phyloP scores from a whole-genome alignment of 2,797 vertebrate genomes.

The Heliangelus exortis region DNA sequence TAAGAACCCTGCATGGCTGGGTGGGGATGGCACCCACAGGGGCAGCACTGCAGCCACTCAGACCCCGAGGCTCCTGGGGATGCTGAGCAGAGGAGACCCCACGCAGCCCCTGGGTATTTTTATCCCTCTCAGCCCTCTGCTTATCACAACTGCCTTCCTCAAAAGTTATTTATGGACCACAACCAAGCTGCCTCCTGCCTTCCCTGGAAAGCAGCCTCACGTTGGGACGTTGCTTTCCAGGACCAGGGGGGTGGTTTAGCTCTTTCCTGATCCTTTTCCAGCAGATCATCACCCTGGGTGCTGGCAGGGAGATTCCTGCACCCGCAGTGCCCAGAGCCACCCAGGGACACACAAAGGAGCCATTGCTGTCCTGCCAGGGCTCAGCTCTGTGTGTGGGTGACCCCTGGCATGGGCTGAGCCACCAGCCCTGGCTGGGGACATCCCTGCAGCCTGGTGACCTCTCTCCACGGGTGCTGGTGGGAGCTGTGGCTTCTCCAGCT shows the following conservation, averaged over 20 bases:
- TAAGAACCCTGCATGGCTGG: accelerated
- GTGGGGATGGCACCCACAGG: accelerated
- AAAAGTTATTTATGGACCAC: slow-evolving; percentile 23
- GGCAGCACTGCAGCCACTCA: neutral
- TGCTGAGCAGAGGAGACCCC: neutral
- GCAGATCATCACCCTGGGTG: accelerated
- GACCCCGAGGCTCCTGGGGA: neutral
- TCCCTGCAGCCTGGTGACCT: accelerated
- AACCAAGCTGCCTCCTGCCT: slow-evolving; percentile 10
- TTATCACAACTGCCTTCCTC: neutral
- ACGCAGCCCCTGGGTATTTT: accelerated
- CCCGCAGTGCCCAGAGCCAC: accelerated
- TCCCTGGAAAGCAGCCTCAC: neutral
- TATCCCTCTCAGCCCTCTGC: neutral
- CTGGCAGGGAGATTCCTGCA: accelerated
- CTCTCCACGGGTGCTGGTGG: too few relatives aligned
- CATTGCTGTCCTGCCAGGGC: neutral
- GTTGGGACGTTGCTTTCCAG: neutral
- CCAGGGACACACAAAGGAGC: neutral
- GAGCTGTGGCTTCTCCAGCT: neutral
- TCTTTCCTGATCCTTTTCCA: neutral
- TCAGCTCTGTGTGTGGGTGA: accelerated
- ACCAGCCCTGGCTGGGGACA: neutral
- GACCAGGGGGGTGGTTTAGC: neutral
- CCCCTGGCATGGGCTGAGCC: neutral